A percentile compares a stretch with the other conserved stretches of the same genome.
phyloP scores from a whole-genome alignment of 2,113 vertebrate genomes.

The Motacilla tschutschensis region DNA sequence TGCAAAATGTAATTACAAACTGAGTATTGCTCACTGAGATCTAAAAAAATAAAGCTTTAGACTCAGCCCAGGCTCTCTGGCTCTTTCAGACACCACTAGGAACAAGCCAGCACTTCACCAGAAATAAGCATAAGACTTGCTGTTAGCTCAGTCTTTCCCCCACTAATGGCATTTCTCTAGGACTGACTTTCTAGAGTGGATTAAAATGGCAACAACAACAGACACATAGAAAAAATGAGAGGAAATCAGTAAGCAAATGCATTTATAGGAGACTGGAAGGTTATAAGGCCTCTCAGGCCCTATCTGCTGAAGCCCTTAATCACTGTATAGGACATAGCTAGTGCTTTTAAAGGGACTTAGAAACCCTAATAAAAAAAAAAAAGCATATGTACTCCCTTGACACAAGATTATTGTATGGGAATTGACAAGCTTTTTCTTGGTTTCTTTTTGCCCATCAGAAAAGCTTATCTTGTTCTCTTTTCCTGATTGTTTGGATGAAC shows the following conservation, averaged over 20 bases:
- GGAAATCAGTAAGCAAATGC: not conserved
- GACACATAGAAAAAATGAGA: not conserved
- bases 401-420: not conserved
- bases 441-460: not conserved
- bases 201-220: not conserved
- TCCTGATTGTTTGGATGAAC: not conserved
- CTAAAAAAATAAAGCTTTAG: not conserved
- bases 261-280: not conserved
- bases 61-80: not conserved
- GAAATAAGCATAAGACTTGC: not conserved
- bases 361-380: not conserved
- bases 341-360: not conserved
- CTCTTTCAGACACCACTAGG: not conserved
- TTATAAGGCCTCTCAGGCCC: not conserved
- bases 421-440: not conserved
- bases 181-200: not conserved
- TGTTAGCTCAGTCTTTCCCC: not conserved
- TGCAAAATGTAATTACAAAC: not conserved
- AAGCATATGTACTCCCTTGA: not conserved
- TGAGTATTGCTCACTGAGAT: not conserved
- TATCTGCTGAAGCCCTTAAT: not conserved
- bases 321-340: not conserved
- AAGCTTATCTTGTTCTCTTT: not conserved
- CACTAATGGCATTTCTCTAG: not conserved
- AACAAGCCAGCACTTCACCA: not conserved